Percentiles rank a stretch among this genome's conserved stretches.
Conservation (phyloP, 2,888 invertebrate genomes). For the Pollenia griseotomentosa region DNA sequence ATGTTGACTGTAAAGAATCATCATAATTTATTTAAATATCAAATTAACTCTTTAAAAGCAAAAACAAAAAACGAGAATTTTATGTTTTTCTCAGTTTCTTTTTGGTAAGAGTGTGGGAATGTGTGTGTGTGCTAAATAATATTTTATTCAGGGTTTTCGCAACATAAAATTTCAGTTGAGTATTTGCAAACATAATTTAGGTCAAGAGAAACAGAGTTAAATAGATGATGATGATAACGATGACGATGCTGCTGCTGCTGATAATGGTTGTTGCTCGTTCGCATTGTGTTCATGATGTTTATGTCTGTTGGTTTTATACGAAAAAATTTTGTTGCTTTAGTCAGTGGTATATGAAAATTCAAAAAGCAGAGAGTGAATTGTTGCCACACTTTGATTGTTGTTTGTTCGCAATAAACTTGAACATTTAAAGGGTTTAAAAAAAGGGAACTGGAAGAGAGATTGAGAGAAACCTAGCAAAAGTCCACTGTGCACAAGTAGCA, state of each 20-base stretch:
- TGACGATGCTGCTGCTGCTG: conserved; percentile 2
- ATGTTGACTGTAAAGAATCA: conserved; percentile 13
- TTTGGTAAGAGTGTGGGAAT: background rate
- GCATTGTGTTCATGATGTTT: conserved; percentile 5
- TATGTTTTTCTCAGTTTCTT: background rate
- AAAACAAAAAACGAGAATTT: background rate
- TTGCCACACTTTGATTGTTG: conserved; percentile 29
- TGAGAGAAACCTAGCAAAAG: background rate
- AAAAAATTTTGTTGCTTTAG: background rate
- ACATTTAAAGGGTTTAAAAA: background rate
- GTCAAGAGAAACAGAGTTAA: conserved; percentile 60
- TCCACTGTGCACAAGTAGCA: background rate
- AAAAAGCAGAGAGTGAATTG: background rate
- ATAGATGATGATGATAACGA: conserved; percentile 27
- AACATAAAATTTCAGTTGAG: conserved; percentile 49
- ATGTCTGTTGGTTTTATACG: background rate
- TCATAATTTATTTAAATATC: conserved; percentile 42
- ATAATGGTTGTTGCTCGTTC: conserved; percentile 45
- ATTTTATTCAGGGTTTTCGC: conserved; percentile 47
- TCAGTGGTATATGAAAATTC: conserved; percentile 9
- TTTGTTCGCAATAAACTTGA: conserved; percentile 53
- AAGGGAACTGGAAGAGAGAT: background rate
- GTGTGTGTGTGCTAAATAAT: conserved; percentile 28
- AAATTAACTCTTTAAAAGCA: conserved; percentile 50
- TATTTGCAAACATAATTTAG: conserved; percentile 62